A percentile compares a stretch with the other conserved stretches of the same genome.
These are phyloP conservation scores for Tyrophagus putrescentiae DNA, from an alignment of 1,140 invertebrate genomes.

Conservation along the genomic window DNA sequence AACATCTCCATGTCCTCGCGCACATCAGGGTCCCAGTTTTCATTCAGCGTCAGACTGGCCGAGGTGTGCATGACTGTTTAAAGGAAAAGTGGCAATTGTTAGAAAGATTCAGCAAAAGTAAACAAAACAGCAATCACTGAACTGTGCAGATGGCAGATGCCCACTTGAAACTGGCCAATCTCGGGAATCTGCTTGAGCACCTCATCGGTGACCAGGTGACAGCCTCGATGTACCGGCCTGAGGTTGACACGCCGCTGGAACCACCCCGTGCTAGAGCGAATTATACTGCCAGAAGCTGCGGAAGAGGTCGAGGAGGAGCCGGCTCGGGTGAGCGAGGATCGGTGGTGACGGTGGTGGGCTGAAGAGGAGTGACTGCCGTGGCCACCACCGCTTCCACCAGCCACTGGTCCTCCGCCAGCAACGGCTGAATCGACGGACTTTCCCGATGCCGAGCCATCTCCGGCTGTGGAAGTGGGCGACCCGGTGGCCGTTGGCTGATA, in stretches of 20 bases:
- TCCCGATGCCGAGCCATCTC: no score
- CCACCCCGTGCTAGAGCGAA: constrained; percentile 50
- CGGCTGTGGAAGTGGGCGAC: no score
- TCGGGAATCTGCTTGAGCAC: constrained; percentile 82
- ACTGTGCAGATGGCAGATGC: constrained; percentile 90
- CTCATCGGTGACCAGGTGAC: constrained; percentile 87
- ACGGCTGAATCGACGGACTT: no score
- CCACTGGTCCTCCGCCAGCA: no score
- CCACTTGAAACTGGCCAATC: constrained; percentile 75
- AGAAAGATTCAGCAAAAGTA: neutral
- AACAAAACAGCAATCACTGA: neutral
- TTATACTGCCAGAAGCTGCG: constrained; percentile 19
- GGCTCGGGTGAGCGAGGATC: neutral
- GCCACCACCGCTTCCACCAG: no score
- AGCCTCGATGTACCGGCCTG: constrained; percentile 77
- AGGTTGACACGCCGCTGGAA: constrained; percentile 90
- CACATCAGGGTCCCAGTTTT: constrained; percentile 93
- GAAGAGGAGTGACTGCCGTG: no score
- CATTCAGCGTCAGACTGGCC: constrained; percentile 86
- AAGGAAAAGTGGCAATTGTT: constrained; percentile 24
- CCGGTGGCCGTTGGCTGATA: no score
- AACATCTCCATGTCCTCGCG: constrained; percentile 96
- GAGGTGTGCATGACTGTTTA: constrained; percentile 87
- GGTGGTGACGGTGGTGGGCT: neutral
- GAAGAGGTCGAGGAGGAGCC: neutral